phyloP scores from a whole-genome alignment of 1,140 invertebrate species.

The Chironomus tepperi region DNA sequence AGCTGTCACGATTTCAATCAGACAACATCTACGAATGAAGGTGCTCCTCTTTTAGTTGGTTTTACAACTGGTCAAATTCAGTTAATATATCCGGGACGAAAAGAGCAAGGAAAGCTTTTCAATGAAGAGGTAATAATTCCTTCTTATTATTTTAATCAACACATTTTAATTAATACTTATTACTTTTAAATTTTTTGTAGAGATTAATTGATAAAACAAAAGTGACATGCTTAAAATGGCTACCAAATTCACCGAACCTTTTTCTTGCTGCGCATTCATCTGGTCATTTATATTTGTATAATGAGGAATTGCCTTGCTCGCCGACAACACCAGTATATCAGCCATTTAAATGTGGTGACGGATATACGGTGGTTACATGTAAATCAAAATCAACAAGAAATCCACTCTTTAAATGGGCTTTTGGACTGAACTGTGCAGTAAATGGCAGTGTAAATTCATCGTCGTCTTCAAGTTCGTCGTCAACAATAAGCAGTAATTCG shows the following conservation, averaged over 20 bases:
- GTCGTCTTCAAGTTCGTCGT: background rate
- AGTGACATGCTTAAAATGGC: slow-evolving; percentile 98
- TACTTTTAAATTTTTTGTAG: slow-evolving; percentile 47
- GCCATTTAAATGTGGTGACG: slow-evolving; percentile 90
- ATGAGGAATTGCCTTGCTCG: slow-evolving; percentile 87
- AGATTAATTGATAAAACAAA: slow-evolving; percentile 95
- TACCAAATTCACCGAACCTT: slow-evolving; percentile 84
- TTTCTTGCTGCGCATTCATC: slow-evolving; percentile 92
- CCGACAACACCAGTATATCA: slow-evolving; percentile 81
- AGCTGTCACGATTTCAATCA: slow-evolving; percentile 98
- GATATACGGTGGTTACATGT: slow-evolving; percentile 88
- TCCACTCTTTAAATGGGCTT: slow-evolving; percentile 80
- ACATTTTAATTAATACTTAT: background rate
- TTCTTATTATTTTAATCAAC: too few relatives aligned
- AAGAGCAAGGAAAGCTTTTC: slow-evolving; percentile 91
- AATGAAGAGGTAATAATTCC: slow-evolving; percentile 85
- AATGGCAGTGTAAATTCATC: background rate
- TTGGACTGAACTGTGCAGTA: slow-evolving; percentile 42
- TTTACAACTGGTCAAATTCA: slow-evolving; percentile 97
- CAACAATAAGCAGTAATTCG: background rate
- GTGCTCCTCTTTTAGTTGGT: slow-evolving; percentile 82
- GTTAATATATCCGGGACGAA: slow-evolving; percentile 92
- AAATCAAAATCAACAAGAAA: slow-evolving; percentile 95
- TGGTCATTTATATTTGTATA: slow-evolving; percentile 96
- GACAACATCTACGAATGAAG: slow-evolving; percentile 67